phyloP scores from a whole-genome alignment of 2,797 vertebrate species.

The Alfaro cultratus region DNA sequence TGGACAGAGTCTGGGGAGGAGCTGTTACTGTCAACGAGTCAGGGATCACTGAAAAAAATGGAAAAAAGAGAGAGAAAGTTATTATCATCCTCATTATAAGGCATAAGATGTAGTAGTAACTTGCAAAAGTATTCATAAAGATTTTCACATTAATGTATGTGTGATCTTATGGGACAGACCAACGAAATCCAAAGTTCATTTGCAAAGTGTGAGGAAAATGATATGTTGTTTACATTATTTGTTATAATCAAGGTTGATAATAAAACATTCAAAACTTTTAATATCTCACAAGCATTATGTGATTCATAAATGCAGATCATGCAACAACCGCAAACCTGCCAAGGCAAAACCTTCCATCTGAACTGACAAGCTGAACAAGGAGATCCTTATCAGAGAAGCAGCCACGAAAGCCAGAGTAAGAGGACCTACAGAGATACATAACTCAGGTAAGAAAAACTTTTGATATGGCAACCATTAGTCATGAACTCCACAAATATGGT shows the following conservation, averaged over 20 bases:
- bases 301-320: not conserved
- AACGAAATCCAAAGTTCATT: not conserved
- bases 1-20: constrained; percentile 87
- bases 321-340: not conserved
- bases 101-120: not conserved
- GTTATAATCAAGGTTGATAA: not conserved
- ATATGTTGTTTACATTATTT: not conserved
- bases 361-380: not conserved
- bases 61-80: constrained; percentile 11
- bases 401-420: not conserved
- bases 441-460: not conserved
- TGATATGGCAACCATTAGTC: not conserved
- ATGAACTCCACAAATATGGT: not conserved
- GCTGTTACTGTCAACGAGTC: constrained; percentile 88
- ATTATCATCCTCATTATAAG: not conserved
- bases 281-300: not conserved
- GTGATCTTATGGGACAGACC: not conserved
- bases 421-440: not conserved
- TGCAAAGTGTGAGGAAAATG: not conserved
- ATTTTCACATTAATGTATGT: no score
- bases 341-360: not conserved
- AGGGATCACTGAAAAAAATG: constrained; percentile 87
- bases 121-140: not conserved
- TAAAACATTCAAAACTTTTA: not conserved
- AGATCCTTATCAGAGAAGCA: not conserved